Evolutionary conservation across 1,140 invertebrate genomes (phyloP), one percentile per base, ranked within the genome.

Genomic region (Aricia agestis): DNA sequence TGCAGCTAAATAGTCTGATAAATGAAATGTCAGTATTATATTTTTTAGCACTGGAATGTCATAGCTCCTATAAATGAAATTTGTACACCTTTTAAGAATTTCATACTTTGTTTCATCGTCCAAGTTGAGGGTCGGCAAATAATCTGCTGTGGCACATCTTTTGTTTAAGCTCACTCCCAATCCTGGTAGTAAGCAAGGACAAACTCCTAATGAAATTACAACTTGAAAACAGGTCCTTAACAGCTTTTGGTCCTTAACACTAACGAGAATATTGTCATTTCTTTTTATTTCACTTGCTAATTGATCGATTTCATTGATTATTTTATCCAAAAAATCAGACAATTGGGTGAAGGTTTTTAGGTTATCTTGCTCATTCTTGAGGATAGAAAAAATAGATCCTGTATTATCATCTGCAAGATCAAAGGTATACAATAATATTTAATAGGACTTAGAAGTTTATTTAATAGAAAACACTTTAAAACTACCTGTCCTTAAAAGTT

Each of bases 101-200:
- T 86, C 79, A 84, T 92, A 92, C 74, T 90, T 91, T 76, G 87
- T 75, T 65, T 85, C 86, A 81, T 88, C 82, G 68, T 77, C 79
- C 42, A 92, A 82, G 45, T 61, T 71, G 11, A 86, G n/a, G 7
- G 71, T 13, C 18, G 81, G 75, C 11, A 89, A 52, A 10, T 77
- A 69, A 13, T 72, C 45, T 67, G 82, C 82, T 73, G 74, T 81
- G 15, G 75, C 67, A 72, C 83, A 92, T 77, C 91, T 82, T 82
- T 92, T 89, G 67, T 83, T 76, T 65, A 93, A 74, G 25, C 92
- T 91, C 68, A 95, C 86, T 6, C 95, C 95, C 67, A 97, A 81
- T 3, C 94, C 94, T 58, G 94, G 93, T 71, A 95, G 82, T n/a
- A 96, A 80, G 80, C 93, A 93, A 58, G 93, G 93, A 66, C 93